These are phyloP conservation scores for Conistra vaccinii DNA, from an alignment of 2,888 invertebrate species.

Conservation along the genomic window DNA sequence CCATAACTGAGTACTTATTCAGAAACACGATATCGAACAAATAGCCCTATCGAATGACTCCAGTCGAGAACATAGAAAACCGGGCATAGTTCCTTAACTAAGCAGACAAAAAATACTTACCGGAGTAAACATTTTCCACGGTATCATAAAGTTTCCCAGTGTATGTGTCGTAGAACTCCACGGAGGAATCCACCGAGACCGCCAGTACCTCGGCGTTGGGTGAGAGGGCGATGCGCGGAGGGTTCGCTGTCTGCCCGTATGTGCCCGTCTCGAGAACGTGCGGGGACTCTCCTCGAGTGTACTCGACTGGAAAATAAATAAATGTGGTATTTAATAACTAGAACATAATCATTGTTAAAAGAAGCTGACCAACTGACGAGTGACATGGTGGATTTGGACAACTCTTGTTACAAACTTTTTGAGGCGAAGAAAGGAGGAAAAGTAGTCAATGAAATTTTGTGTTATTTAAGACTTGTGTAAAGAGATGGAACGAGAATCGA, in stretches of 20 bases:
- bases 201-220: slow-evolving; percentile 95
- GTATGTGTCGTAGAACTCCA: slow-evolving; percentile 93
- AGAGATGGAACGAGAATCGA: too few relatives aligned
- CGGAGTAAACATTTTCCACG: slow-evolving; percentile 92
- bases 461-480: too few relatives aligned
- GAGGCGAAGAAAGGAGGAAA: too few relatives aligned
- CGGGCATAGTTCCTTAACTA: not conserved
- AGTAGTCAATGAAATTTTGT: too few relatives aligned
- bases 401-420: too few relatives aligned
- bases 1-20: not conserved
- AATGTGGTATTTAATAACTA: not conserved
- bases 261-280: slow-evolving; percentile 92
- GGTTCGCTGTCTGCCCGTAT: slow-evolving; percentile 90
- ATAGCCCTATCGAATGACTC: not conserved
- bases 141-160: slow-evolving; percentile 92
- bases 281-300: slow-evolving; percentile 94
- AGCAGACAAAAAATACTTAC: slow-evolving; percentile 75
- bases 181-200: slow-evolving; percentile 91
- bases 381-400: not conserved
- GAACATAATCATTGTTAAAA: too few relatives aligned
- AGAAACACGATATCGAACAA: not conserved
- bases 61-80: not conserved
- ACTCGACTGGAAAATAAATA: slow-evolving; percentile 92
- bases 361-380: too few relatives aligned
- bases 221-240: slow-evolving; percentile 93